Evolutionary conservation across 2,797 vertebrate species (phyloP).

Genomic region (Anolis apletophallus): DNA sequence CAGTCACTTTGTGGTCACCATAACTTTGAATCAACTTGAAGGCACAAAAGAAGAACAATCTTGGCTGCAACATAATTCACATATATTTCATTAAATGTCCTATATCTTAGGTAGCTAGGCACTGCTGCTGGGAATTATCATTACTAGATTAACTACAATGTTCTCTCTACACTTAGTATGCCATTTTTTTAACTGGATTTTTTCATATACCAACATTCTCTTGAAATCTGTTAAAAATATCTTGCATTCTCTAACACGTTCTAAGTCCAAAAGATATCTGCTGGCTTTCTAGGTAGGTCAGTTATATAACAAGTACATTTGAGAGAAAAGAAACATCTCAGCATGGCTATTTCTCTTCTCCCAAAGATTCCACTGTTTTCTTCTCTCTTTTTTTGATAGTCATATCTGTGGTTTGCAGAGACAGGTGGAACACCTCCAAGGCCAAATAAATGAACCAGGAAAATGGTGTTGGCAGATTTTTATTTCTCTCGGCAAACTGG

Average conservation of each 20-base stretch:
- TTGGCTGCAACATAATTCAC: neutral
- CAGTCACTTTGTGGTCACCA: no score
- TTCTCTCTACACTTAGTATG: neutral
- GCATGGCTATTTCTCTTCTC: neutral
- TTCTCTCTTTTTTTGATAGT: neutral
- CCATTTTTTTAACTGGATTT: neutral
- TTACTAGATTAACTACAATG: neutral
- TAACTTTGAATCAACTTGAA: no score
- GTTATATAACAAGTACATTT: neutral
- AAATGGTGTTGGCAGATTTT: slow-evolving; percentile 1
- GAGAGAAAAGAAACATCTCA: neutral
- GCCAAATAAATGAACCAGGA: slow-evolving; percentile 18
- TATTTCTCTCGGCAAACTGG: neutral
- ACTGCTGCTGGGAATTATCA: neutral
- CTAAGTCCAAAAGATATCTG: neutral
- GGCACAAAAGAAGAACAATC: no score
- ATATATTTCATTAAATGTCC: slow-evolving; percentile 9
- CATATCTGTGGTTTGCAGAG: slow-evolving; percentile 12
- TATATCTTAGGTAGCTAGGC: neutral
- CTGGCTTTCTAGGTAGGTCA: slow-evolving; percentile 22
- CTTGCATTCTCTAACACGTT: neutral
- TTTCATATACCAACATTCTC: neutral
- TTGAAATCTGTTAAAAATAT: neutral
- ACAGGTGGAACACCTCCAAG: slow-evolving; percentile 1
- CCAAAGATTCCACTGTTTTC: neutral